Evolutionary conservation across 2,113 vertebrate genomes (phyloP), one percentile per base, ranked within the genome.

Genomic region (Calyptommatus sinebrachiatus): DNA sequence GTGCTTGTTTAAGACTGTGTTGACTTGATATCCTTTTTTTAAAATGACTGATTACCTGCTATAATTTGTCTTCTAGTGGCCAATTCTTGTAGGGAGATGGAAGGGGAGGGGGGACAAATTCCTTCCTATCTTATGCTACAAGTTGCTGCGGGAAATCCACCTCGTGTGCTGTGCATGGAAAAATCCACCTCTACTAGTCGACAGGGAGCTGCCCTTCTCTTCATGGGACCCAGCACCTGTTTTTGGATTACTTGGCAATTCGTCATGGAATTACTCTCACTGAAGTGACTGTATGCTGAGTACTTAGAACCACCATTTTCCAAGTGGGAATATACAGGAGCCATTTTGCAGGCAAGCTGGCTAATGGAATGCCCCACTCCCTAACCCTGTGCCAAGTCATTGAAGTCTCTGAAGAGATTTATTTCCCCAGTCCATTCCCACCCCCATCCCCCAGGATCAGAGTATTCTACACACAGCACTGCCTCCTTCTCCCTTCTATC

Each of bases 1-100:
- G 89, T 93, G 92, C 93, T 93, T 92, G 87, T 90, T 87, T 85
- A 83, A 90, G 83, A 90, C 89, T 88, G 82, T 89, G 83, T 80
- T n/a, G 9, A 28, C 73, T 67, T 57, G 31, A 57, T 73, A 45
- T 71, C n/a, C 60, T 79, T 71, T 65, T 80, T 60, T 73, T 88
- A 28, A 80, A 91, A 92, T 29, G 24, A 88, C 78, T 73, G 82
- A 77, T 91, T 83, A 85, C 87, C 94, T 92, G 89, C 93, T 94
- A 89, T 92, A 90, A 80, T 81, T 60, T 57, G 93, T 85, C 74
- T 77, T 26, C 61, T 60, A 18, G 74, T 12, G 69, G 74, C 61
- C 70, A 41, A 53, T 45, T 31, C 22, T 45, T 80, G 60, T 65
- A n/a, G n/a, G 60, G 29, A 31, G 46, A 20, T 12, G 5, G 7